Conservation (phyloP, 2,797 vertebrate species). For the Gorsachius magnificus region DNA sequence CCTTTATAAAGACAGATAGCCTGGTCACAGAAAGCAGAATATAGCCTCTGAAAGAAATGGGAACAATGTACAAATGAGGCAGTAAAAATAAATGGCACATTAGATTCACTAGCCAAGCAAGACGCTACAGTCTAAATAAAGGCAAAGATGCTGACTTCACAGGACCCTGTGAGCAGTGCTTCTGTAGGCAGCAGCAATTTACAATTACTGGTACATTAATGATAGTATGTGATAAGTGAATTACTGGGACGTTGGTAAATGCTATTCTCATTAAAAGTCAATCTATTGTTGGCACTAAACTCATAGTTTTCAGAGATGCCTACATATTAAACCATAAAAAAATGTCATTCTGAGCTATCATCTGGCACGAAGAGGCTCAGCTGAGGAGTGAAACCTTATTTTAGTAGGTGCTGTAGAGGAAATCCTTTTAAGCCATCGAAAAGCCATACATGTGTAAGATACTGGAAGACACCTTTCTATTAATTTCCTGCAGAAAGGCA, state of each 20-base stretch:
- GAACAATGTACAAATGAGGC: conserved; percentile 60
- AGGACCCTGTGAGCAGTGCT: conserved; percentile 11
- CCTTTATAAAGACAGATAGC: conserved; percentile 44
- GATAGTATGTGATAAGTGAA: neutral
- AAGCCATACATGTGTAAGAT: neutral
- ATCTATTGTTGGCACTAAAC: conserved; percentile 44
- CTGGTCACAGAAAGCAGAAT: conserved; percentile 9
- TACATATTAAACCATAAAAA: conserved; percentile 30
- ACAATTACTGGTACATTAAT: conserved; percentile 55
- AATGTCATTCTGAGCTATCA: neutral
- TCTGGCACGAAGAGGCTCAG: conserved; percentile 45
- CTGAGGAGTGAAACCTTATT: conserved; percentile 45
- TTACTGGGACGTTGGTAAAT: conserved; percentile 22
- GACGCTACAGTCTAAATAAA: conserved; percentile 50
- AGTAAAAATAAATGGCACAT: conserved; percentile 70
- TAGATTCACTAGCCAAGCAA: conserved; percentile 68
- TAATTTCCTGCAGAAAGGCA: neutral
- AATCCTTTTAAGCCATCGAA: conserved; percentile 6
- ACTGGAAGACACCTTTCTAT: neutral
- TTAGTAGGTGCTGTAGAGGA: neutral
- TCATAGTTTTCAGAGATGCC: conserved; percentile 38
- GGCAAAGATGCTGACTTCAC: conserved; percentile 67
- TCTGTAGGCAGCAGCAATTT: conserved; percentile 19
- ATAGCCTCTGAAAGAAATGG: conserved; percentile 26
- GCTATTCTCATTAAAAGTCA: conserved; percentile 54